phyloP scores from a whole-genome alignment of 2,888 invertebrate species.

The Agapostemon virescens region DNA sequence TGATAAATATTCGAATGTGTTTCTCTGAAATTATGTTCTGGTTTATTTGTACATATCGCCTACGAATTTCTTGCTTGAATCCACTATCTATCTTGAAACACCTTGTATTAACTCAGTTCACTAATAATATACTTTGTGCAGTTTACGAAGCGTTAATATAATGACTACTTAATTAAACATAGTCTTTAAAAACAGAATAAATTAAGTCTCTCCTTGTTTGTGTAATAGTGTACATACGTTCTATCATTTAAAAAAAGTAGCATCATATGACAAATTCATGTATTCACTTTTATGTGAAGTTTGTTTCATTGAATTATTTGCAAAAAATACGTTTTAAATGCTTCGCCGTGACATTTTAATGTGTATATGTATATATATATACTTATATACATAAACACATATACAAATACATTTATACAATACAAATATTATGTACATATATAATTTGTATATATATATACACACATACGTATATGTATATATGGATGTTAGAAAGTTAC shows the following conservation, averaged over 20 bases:
- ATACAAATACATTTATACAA: no score
- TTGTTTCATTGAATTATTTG: not conserved
- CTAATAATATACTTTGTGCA: slow-evolving; percentile 30
- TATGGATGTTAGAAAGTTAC: slow-evolving; percentile 23
- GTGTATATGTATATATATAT: not conserved
- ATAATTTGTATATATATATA: not conserved
- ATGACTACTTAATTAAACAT: slow-evolving; percentile 7
- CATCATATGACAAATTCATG: not conserved
- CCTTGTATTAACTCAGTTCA: slow-evolving; percentile 3
- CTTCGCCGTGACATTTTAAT: not conserved
- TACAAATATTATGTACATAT: no score
- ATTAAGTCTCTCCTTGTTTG: not conserved
- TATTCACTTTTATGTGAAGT: not conserved
- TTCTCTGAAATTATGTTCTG: not conserved
- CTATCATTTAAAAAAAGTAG: slow-evolving; percentile 8
- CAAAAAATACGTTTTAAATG: not conserved
- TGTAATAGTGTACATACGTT: slow-evolving; percentile 16
- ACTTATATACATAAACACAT: no score
- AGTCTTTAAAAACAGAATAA: slow-evolving; percentile 11
- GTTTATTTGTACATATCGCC: not conserved
- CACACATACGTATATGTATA: not conserved
- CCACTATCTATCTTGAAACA: slow-evolving; percentile 4
- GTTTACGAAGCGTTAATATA: slow-evolving; percentile 21
- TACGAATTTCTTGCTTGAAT: not conserved
- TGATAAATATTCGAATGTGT: not conserved